These are phyloP conservation scores for Leptobrachium ailaonicum DNA, from an alignment of 2,113 vertebrate species.

Conservation along the genomic window DNA sequence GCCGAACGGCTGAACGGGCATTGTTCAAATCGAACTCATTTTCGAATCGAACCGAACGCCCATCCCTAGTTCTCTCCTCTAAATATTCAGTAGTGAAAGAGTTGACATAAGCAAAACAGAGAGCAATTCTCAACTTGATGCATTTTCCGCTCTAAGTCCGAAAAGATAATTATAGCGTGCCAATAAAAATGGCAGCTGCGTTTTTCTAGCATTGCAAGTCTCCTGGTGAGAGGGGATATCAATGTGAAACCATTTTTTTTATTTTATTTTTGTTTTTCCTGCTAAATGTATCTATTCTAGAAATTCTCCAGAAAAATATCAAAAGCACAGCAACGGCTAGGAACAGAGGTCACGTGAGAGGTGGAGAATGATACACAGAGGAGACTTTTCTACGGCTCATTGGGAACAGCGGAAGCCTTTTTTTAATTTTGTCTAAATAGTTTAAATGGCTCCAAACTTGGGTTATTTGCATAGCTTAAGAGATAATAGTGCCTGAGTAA, in stretches of 20 bases:
- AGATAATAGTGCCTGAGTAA: slow-evolving; percentile 54
- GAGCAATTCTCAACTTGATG: not conserved
- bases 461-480: slow-evolving; percentile 67
- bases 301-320: slow-evolving; percentile 5
- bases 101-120: not conserved
- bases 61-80: too few species aligned
- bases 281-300: slow-evolving; percentile 10
- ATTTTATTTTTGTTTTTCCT: not conserved
- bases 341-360: slow-evolving; percentile 33
- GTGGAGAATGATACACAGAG: slow-evolving; percentile 33
- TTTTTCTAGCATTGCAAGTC: not conserved
- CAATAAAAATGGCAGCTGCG: slow-evolving; percentile 4
- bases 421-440: slow-evolving; percentile 63
- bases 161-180: not conserved
- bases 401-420: slow-evolving; percentile 64
- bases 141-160: not conserved
- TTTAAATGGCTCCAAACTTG: slow-evolving; percentile 59
- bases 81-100: not conserved
- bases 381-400: slow-evolving; percentile 63
- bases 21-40: too few species aligned
- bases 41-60: too few species aligned
- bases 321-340: slow-evolving; percentile 21
- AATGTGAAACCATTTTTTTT: slow-evolving; percentile 1
- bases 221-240: slow-evolving; percentile 18
- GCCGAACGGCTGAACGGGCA: too few species aligned